Evolutionary conservation across 1,140 invertebrate species (phyloP).

Genomic region (Sycophila sp.): DNA sequence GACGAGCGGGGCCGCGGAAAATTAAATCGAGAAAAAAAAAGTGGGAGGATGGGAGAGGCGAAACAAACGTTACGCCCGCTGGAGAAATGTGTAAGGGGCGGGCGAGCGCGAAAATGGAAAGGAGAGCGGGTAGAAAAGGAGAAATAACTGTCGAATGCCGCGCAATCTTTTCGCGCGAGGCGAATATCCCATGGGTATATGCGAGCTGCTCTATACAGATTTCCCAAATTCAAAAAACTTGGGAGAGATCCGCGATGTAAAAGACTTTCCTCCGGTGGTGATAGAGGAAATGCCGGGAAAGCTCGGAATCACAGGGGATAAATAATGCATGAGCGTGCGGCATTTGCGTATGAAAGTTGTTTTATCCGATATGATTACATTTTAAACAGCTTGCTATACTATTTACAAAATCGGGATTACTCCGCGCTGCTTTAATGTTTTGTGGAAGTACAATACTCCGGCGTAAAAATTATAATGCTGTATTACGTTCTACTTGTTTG

Average conservation of each 20-base stretch:
- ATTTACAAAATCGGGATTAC: not conserved
- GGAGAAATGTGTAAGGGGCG: not conserved
- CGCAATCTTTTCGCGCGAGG: constrained; percentile 12
- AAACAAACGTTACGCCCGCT: not conserved
- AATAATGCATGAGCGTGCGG: constrained; percentile 16
- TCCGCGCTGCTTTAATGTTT: not conserved
- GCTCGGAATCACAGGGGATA: constrained; percentile 12
- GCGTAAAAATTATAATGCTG: too few relatives aligned
- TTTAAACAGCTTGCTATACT: not conserved
- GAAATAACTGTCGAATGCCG: constrained; percentile 9
- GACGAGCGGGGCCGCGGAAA: not conserved
- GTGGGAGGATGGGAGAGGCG: not conserved
- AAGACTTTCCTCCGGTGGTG: not conserved
- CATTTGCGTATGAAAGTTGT: not conserved
- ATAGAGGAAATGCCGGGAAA: constrained; percentile 1
- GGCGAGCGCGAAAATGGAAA: not conserved
- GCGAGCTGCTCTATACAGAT: not conserved
- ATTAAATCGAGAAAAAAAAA: not conserved
- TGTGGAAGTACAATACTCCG: too few relatives aligned
- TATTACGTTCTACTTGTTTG: too few relatives aligned
- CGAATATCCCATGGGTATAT: not conserved
- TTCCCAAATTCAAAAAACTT: not conserved
- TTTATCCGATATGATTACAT: constrained; percentile 17
- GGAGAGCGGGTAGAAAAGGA: not conserved
- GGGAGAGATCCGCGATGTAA: not conserved